These are phyloP conservation scores for Brassicogethes aeneus DNA, from an alignment of 2,888 invertebrate species.

Conservation along the genomic window DNA sequence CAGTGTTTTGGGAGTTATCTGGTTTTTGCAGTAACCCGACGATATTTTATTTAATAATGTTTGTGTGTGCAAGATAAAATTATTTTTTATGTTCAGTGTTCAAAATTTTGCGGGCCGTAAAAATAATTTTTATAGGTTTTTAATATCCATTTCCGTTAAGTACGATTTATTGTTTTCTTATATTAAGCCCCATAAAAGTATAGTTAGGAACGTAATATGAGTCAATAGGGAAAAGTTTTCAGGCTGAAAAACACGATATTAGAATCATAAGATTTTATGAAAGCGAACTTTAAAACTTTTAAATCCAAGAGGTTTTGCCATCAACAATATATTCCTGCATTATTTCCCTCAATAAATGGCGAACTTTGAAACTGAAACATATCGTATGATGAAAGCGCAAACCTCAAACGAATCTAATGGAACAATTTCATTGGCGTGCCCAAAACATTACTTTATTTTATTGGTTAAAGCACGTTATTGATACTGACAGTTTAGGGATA, in stretches of 20 bases:
- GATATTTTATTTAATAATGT: no score
- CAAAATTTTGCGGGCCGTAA: no score
- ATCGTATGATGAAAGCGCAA: not conserved
- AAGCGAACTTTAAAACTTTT: not conserved
- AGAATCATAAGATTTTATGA: not conserved
- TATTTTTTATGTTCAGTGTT: no score
- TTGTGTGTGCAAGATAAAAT: no score
- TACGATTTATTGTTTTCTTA: no score
- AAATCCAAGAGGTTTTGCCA: not conserved
- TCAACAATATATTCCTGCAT: not conserved
- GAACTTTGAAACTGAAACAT: not conserved
- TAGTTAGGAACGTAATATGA: not conserved
- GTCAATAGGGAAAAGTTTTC: not conserved
- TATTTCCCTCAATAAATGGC: not conserved
- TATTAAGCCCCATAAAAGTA: not conserved
- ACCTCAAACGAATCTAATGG: not conserved
- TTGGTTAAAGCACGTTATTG: not conserved
- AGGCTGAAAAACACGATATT: not conserved
- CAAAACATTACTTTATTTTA: not conserved
- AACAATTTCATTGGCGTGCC: constrained; percentile 1
- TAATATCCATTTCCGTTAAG: no score
- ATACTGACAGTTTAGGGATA: not conserved
- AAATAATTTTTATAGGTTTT: no score
- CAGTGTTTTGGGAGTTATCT: no score
- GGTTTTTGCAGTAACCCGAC: no score